These are phyloP conservation scores for Istiophorus platypterus DNA, from an alignment of 2,113 vertebrate genomes.

Conservation along the genomic window DNA sequence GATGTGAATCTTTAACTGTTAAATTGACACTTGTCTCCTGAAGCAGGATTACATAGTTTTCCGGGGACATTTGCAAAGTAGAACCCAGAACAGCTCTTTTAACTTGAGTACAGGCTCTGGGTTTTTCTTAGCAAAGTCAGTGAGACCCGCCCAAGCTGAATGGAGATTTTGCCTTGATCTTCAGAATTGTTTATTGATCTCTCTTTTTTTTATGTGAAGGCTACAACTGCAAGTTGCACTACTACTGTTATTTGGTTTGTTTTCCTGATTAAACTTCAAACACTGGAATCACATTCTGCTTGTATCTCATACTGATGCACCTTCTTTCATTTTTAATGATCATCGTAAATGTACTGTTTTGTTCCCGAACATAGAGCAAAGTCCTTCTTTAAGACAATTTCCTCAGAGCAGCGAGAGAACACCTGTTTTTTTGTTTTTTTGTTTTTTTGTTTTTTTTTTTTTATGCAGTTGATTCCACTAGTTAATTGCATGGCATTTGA, in stretches of 20 bases:
- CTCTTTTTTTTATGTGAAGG: slow-evolving; percentile 28
- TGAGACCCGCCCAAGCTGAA: neutral
- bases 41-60: neutral
- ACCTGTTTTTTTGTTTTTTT: neutral
- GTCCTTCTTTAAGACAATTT: neutral
- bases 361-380: neutral
- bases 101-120: neutral
- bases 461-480: neutral
- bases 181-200: slow-evolving; percentile 6
- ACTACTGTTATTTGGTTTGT: slow-evolving; percentile 55
- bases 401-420: neutral
- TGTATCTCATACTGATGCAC: neutral
- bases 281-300: slow-evolving; percentile 64
- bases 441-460: no score
- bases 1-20: neutral
- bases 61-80: slow-evolving; percentile 14
- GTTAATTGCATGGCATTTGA: neutral
- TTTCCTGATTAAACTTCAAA: slow-evolving; percentile 67
- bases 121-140: neutral
- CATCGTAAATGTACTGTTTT: no score
- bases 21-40: neutral
- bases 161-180: slow-evolving; percentile 1
- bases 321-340: no score
- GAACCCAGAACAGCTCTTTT: slow-evolving; percentile 15
- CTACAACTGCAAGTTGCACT: slow-evolving; percentile 67